Percentiles rank a stretch among this genome's conserved stretches.
Conservation (phyloP, 2,797 vertebrate species). For the Sitta carolinensis region DNA sequence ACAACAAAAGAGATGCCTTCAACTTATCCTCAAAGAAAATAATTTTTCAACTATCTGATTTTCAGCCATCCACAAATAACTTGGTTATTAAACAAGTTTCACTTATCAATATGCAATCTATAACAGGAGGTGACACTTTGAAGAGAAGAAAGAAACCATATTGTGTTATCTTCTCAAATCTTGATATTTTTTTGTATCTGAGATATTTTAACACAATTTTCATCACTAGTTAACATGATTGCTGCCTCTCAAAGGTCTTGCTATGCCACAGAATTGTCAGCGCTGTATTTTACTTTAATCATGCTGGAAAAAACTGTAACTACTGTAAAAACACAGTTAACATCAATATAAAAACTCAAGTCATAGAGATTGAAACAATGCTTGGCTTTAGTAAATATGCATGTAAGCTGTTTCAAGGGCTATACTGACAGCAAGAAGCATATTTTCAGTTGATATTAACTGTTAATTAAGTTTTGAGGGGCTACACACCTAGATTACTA, state of each 20-base stretch:
- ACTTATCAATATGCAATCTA: neutral
- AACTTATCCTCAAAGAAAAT: neutral
- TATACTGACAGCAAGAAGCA: neutral
- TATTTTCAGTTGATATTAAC: neutral
- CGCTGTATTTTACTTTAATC: neutral
- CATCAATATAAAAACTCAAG: neutral
- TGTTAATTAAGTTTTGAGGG: neutral
- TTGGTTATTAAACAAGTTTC: neutral
- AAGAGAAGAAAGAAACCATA: neutral
- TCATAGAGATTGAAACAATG: neutral
- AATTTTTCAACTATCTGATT: neutral
- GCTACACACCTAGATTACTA: neutral
- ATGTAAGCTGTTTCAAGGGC: neutral
- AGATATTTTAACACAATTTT: neutral
- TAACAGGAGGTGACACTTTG: neutral
- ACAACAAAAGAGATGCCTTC: neutral
- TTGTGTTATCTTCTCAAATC: neutral
- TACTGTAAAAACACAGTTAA: neutral
- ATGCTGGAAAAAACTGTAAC: neutral
- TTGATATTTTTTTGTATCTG: neutral
- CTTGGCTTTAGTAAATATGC: neutral
- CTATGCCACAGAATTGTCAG: neutral
- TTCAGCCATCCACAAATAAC: neutral
- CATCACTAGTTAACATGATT: neutral
- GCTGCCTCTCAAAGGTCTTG: neutral